Percentiles rank a stretch among this genome's conserved stretches.
phyloP scores from a whole-genome alignment of 2,113 vertebrate species.

The Collichthys lucidus region DNA sequence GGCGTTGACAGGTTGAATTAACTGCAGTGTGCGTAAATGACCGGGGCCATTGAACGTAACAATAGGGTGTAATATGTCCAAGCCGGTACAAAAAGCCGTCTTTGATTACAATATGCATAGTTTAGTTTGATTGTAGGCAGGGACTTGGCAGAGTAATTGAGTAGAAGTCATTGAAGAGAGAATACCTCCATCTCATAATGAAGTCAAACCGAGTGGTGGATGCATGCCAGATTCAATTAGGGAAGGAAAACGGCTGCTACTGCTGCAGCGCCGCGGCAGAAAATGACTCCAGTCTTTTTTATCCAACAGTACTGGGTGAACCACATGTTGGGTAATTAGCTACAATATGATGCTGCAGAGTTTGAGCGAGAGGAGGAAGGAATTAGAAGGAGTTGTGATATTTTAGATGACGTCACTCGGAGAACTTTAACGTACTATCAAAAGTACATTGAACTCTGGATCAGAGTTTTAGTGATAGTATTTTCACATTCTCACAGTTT shows the following conservation, averaged over 20 bases:
- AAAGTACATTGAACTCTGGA: not conserved
- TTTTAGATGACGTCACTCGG: conserved; percentile 45
- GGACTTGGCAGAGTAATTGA: conserved; percentile 74
- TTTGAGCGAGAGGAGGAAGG: conserved; percentile 46
- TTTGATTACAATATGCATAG: conserved; percentile 71
- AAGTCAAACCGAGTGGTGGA: conserved; percentile 79
- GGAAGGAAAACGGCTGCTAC: conserved; percentile 70
- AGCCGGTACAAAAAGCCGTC: conserved; percentile 54
- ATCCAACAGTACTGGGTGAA: conserved; percentile 61
- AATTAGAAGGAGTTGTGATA: conserved; percentile 24
- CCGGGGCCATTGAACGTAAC: conserved; percentile 54
- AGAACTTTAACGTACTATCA: conserved; percentile 27
- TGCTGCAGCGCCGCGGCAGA: conserved; percentile 71
- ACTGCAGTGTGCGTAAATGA: conserved; percentile 52
- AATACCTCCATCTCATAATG: conserved; percentile 80
- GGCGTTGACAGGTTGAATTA: conserved; percentile 52
- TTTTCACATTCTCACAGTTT: conserved; percentile 24
- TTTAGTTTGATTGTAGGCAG: conserved; percentile 74
- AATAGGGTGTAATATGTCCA: conserved; percentile 64
- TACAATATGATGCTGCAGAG: conserved; percentile 60
- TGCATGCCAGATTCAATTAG: conserved; percentile 81
- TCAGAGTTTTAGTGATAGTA: not conserved
- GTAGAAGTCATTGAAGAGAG: conserved; percentile 78
- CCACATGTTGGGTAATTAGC: conserved; percentile 75
- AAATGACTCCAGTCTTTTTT: conserved; percentile 73